Evolutionary conservation across 2,797 vertebrate species (phyloP).

Genomic region (Fistularia commersonii): DNA sequence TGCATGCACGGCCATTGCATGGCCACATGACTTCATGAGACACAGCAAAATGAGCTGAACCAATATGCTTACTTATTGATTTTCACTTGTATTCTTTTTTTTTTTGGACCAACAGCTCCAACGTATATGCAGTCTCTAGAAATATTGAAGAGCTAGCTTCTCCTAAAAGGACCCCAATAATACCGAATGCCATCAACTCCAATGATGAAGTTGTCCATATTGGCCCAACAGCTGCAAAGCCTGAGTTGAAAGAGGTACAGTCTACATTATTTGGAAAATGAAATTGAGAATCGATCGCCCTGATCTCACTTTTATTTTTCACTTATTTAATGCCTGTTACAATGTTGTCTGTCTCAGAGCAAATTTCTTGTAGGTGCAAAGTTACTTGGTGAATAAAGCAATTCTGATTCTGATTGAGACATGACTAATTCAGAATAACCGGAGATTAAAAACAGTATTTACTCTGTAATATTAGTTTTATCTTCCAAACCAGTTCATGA

Average conservation of each 20-base stretch:
- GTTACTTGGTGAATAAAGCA: too few species aligned
- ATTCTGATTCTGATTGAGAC: too few species aligned
- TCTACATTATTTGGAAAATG: background rate
- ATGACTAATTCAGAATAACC: background rate
- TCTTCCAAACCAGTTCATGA: constrained; percentile 24
- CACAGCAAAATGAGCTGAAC: background rate
- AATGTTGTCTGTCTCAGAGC: too few species aligned
- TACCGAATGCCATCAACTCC: constrained; percentile 24
- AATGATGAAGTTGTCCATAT: constrained; percentile 14
- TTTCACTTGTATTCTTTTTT: too few species aligned
- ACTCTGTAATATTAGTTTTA: background rate
- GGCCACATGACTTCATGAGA: background rate
- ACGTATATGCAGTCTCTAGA: constrained; percentile 72
- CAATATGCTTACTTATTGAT: background rate
- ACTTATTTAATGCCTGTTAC: too few species aligned
- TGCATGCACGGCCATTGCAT: too few species aligned
- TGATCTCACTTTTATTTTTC: too few species aligned
- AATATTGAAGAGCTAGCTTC: constrained; percentile 62
- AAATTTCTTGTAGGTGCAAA: too few species aligned
- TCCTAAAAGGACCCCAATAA: constrained; percentile 67
- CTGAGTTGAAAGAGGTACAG: constrained; percentile 38
- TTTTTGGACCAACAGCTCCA: constrained; percentile 52
- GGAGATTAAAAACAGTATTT: too few species aligned
- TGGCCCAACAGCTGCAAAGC: background rate
- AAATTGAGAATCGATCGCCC: too few species aligned